Evolutionary conservation across 2,113 vertebrate genomes (phyloP).

Genomic region (Chloroceryle aenea): DNA sequence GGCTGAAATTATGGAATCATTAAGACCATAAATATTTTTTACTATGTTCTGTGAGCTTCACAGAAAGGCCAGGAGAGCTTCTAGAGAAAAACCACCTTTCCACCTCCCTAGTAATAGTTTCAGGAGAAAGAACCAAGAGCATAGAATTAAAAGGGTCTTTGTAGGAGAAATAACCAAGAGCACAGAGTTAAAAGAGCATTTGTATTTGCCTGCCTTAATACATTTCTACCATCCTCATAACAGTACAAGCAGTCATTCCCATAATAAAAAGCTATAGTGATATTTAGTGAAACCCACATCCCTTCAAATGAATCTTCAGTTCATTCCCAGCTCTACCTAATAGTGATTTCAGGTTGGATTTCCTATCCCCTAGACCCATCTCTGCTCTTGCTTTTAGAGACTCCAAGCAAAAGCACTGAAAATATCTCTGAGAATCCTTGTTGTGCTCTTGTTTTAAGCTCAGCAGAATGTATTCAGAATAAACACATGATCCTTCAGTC

Average conservation of each 20-base stretch:
- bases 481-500: not conserved
- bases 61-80: not conserved
- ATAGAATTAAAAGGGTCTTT: not conserved
- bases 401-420: not conserved
- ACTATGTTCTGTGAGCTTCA: not conserved
- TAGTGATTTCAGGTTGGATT: not conserved
- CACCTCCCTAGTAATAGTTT: not conserved
- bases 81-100: not conserved
- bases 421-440: not conserved
- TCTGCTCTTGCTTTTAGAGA: not conserved
- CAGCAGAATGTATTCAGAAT: not conserved
- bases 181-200: not conserved
- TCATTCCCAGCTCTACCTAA: not conserved
- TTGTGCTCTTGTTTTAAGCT: not conserved
- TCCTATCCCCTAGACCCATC: not conserved
- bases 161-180: not conserved
- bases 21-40: constrained; percentile 47
- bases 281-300: not conserved
- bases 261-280: not conserved
- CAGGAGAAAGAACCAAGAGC: not conserved
- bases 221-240: not conserved
- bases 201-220: not conserved
- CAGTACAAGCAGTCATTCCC: not conserved
- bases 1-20: constrained; percentile 39
- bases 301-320: not conserved